Evolutionary conservation across 2,797 vertebrate species (phyloP).

Genomic region (Rallus crepitans): DNA sequence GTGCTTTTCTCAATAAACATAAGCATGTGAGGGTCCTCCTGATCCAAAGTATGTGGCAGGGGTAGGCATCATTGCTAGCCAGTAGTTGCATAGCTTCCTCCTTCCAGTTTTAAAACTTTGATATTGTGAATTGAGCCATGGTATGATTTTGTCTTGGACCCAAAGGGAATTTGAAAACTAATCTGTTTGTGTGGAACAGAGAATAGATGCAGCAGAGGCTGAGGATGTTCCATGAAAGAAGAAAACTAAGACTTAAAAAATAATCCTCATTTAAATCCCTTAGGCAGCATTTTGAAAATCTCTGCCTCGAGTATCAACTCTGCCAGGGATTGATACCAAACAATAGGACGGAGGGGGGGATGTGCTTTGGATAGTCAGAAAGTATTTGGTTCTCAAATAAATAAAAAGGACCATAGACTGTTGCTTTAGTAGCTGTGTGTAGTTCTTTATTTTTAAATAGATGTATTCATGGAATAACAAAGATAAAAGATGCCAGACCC

Average conservation of each 20-base stretch:
- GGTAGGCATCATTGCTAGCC: background rate
- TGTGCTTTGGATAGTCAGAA: background rate
- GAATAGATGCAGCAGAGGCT: background rate
- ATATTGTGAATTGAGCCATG: background rate
- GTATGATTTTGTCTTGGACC: background rate
- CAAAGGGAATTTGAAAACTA: constrained; percentile 4
- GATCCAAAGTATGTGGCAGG: rapidly evolving
- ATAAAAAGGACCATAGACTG: background rate
- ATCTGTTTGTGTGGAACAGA: background rate
- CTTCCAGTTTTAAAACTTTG: background rate
- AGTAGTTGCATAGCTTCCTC: background rate
- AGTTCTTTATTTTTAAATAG: background rate
- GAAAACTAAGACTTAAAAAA: constrained; percentile 45
- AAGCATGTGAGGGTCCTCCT: background rate
- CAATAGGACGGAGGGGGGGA: background rate
- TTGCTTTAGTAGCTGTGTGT: background rate
- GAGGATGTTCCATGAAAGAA: background rate
- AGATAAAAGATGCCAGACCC: background rate
- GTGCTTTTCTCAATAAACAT: background rate
- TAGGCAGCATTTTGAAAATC: constrained; percentile 35
- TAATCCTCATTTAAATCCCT: constrained; percentile 53
- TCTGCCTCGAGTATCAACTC: background rate
- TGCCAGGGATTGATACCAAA: constrained; percentile 5
- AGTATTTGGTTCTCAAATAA: background rate
- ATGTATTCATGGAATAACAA: background rate